Evolutionary conservation across 2,797 vertebrate genomes (phyloP).

Genomic region (Gallinago nigripennis): DNA sequence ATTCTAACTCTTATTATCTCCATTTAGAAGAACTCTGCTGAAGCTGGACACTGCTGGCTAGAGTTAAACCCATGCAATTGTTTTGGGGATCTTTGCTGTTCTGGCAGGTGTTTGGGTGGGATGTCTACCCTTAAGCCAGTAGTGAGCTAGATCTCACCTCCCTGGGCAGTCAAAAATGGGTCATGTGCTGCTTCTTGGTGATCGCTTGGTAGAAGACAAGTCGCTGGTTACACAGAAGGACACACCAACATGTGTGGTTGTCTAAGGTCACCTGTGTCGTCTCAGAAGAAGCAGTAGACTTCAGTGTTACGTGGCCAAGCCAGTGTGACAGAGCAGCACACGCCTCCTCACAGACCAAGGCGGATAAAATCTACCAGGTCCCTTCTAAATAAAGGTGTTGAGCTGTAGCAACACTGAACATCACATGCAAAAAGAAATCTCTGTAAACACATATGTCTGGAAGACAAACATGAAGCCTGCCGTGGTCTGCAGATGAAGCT

Average conservation of each 20-base stretch:
- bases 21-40: not conserved
- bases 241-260: fast-evolving
- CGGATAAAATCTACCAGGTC: not conserved
- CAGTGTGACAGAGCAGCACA: not conserved
- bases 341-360: not conserved
- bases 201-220: fast-evolving
- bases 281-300: not conserved
- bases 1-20: not conserved
- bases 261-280: not conserved
- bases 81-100: not conserved
- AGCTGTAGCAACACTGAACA: not conserved
- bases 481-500: not conserved
- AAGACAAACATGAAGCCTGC: not conserved
- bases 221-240: fast-evolving
- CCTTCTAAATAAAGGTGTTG: not conserved
- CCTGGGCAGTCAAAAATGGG: not conserved
- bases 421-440: not conserved
- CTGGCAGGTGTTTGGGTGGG: fast-evolving
- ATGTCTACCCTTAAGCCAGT: not conserved
- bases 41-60: not conserved
- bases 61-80: not conserved
- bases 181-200: not conserved
- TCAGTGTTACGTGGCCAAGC: fast-evolving
- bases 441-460: not conserved
- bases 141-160: not conserved